phyloP scores from a whole-genome alignment of 2,113 vertebrate genomes.

The Pongo abelii region DNA sequence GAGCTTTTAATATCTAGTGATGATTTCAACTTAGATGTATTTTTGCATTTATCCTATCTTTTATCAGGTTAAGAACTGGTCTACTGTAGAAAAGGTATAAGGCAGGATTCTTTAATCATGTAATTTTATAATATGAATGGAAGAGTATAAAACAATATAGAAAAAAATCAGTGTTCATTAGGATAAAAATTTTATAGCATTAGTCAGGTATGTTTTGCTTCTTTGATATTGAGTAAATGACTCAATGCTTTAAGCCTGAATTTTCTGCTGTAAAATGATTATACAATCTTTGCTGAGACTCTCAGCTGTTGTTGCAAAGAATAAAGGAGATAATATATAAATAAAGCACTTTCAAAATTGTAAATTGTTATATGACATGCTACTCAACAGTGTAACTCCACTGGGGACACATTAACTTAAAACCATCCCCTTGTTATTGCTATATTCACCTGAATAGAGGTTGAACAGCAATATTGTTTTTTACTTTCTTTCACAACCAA shows the following conservation, averaged over 20 bases:
- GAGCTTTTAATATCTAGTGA: not conserved
- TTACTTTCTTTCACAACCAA: not conserved
- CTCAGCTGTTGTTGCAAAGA: not conserved
- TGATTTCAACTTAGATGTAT: not conserved
- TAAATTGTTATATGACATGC: not conserved
- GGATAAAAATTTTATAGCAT: not conserved
- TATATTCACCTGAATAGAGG: not conserved
- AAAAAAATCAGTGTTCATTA: not conserved
- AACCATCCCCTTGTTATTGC: not conserved
- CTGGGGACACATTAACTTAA: not conserved
- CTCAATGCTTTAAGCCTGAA: not conserved
- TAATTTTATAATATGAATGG: not conserved
- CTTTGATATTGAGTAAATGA: not conserved
- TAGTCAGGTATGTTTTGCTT: not conserved
- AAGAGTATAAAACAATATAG: not conserved
- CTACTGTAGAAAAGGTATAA: not conserved
- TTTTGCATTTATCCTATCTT: not conserved
- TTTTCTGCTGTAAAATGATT: not conserved
- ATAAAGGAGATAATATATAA: not conserved
- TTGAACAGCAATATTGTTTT: not conserved
- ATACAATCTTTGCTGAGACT: not conserved
- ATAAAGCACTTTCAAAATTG: not conserved
- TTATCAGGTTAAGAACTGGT: not conserved
- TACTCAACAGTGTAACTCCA: not conserved
- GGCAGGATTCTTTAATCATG: not conserved